Percentiles rank a stretch among this genome's conserved stretches.
Evolutionary conservation across 1,140 invertebrate species (phyloP).

Genomic region (Drosophila triauraria): DNA sequence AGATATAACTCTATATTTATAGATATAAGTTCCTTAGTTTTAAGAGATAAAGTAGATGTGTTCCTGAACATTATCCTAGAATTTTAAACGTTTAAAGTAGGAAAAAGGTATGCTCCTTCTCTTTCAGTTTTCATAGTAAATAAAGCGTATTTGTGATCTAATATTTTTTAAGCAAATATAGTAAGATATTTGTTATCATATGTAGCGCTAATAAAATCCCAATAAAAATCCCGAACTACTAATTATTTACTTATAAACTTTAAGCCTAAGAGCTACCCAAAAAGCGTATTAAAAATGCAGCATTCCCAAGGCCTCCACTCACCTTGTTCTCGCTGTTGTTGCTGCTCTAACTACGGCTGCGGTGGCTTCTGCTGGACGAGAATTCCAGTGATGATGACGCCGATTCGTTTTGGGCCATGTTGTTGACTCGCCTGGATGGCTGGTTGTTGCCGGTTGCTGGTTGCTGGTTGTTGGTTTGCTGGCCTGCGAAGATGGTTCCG

Average conservation of each 20-base stretch:
- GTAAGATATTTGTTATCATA: no score
- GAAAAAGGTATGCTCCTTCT: neutral
- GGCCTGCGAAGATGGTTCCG: constrained; percentile 18
- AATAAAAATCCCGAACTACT: neutral
- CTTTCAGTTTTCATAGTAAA: no score
- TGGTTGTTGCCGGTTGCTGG: constrained; percentile 39
- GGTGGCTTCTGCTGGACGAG: constrained; percentile 53
- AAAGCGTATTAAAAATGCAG: constrained; percentile 19
- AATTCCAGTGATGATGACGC: constrained; percentile 73
- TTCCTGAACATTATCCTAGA: no score
- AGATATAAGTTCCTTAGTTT: neutral
- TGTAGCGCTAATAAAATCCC: neutral
- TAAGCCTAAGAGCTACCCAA: neutral
- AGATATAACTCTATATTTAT: neutral
- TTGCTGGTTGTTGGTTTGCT: constrained; percentile 35
- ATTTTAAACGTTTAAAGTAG: no score
- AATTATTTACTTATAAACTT: no score
- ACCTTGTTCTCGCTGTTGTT: constrained; percentile 54
- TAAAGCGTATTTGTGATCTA: neutral
- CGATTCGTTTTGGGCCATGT: constrained; percentile 80
- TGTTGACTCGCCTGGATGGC: constrained; percentile 71
- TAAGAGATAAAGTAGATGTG: neutral
- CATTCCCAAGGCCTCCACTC: neutral
- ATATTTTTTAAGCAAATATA: neutral
- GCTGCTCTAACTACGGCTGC: constrained; percentile 50